A percentile compares a stretch with the other conserved stretches of the same genome.
Evolutionary conservation across 2,888 invertebrate genomes (phyloP).

Genomic region (Bellardia pandia): DNA sequence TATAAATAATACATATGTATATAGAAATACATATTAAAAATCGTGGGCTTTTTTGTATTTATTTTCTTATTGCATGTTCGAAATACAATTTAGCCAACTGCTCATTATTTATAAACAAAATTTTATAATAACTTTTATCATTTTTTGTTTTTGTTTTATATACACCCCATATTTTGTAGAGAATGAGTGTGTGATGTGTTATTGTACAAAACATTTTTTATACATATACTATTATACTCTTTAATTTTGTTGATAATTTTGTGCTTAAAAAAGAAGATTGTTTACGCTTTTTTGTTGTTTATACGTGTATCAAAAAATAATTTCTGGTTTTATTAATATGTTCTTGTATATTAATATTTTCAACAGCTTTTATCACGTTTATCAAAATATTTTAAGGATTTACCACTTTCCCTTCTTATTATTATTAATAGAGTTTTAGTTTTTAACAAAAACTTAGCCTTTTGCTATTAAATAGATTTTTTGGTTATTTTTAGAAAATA

Average conservation of each 20-base stretch:
- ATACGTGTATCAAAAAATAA: neutral
- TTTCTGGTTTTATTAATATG: neutral
- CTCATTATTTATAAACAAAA: slow-evolving; percentile 22
- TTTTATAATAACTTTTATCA: slow-evolving; percentile 1
- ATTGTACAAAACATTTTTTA: neutral
- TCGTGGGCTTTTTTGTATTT: slow-evolving; percentile 31
- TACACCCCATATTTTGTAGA: slow-evolving; percentile 21
- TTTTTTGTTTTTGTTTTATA: neutral
- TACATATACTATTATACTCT: neutral
- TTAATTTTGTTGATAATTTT: neutral
- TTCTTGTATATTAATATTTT: neutral
- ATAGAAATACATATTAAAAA: slow-evolving; percentile 13
- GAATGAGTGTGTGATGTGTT: neutral
- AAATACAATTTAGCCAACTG: slow-evolving; percentile 18
- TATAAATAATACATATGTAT: neutral
- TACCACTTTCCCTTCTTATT: neutral
- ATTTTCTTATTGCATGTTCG: slow-evolving; percentile 40
- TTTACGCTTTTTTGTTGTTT: neutral
- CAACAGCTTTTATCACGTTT: neutral
- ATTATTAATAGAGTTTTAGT: neutral
- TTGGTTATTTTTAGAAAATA: too few species aligned
- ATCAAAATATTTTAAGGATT: neutral
- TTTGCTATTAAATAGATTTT: too few species aligned
- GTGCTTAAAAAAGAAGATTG: neutral
- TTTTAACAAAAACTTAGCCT: neutral